Base-by-base conservation (phyloP, 1,140 invertebrate species). In the Lepidostoma basale region DNA sequence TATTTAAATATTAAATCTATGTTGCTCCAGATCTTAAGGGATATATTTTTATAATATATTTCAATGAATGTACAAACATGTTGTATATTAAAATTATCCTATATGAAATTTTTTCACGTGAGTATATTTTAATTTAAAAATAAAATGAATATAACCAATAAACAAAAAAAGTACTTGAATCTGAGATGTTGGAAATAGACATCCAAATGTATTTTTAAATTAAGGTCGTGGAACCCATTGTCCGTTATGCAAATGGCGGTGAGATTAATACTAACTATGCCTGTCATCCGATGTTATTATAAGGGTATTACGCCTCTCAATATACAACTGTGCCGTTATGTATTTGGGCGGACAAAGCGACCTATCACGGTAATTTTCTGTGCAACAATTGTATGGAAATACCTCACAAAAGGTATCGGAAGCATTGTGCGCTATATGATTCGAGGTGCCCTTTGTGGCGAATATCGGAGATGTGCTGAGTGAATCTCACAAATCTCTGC, bases 351-450 rank as follows among this genome's bases (percentile, higher is more conserved):
- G n/a, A 14, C 12, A 44, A 44, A 44, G 18, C n/a, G 40, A 8
- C 18, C 1, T n/a, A 3, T 36, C 33, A 5, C 1, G 12, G 12
- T 20, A 16, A 16, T 44, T 54, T 54, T 54, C 49, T 54, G 33
- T 54, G 49, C 49, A 54, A 54, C 26, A 54, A 30, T 54, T 54
- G 49, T 16, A 28, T 28, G 5, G 18, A 20, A 54, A 33, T 14
- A 28, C n/a, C 49, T 54, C 30, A 54, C 25, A 30, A 54, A n/a
- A 54, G 26, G 49, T 36, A 54, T 28, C 26, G 26, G n/a, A 8
- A 54, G 23, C 26, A 54, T 54, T 54, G 49, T 54, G 49, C 26
- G 12, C 44, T 14, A 54, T 28, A 14, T 16, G 49, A 28, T 54
- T 30, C 14, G 26, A 54, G 12, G 25, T 30, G 26, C 14, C 14